Evolutionary conservation across 2,113 vertebrate species (phyloP), one percentile per base, ranked within the genome.

Genomic region (Pollachius pollachius): DNA sequence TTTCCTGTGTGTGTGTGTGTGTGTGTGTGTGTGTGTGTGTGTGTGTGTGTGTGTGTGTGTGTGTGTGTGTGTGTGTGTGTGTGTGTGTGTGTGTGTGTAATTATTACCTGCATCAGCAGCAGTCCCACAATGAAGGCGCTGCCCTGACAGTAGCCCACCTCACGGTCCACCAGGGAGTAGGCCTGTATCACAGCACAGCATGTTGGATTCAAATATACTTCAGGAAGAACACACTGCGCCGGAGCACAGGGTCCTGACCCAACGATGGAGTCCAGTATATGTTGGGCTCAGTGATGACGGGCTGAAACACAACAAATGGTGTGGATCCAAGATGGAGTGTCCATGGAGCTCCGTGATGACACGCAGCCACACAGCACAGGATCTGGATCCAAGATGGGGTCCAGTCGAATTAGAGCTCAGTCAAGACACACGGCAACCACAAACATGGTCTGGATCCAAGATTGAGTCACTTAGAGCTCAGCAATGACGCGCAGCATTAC

Each of bases 61-160:
- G 12, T 9, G 3, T 13, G 41, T 48, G 41, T 13, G 41, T 48
- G 41, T 48, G 8, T 19, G 59, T 34, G 30, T 7, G 4, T 34
- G 30, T 7, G 6, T 34, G 30, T 34, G 30, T 5, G 30, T 34
- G 30, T 34, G 30, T 7, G 30, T 34, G 6, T 15, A n/a, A n/a
- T n/a, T 13, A 77, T 94, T 93, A 98, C 97, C 96, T 99, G 97
- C 97, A 99, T 98, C 82, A 99, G 96, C 27, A 99, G 91, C 70
- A 99, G 92, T 76, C 97, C 97, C 54, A 99, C 97, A 69, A 99
- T 99, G 88, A 99, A 99, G 60, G 97, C 97, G 13, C 97, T 99
- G 82, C 97, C 97, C 89, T 99, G 97, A 88, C 97, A 99, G 77
- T 99, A 99, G 59, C 97, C 97, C 62, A 99, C 97, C 74, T 99